Evolutionary conservation across 2,113 vertebrate species (phyloP), one percentile per base, ranked within the genome.

Genomic region (Aythya baeri): DNA sequence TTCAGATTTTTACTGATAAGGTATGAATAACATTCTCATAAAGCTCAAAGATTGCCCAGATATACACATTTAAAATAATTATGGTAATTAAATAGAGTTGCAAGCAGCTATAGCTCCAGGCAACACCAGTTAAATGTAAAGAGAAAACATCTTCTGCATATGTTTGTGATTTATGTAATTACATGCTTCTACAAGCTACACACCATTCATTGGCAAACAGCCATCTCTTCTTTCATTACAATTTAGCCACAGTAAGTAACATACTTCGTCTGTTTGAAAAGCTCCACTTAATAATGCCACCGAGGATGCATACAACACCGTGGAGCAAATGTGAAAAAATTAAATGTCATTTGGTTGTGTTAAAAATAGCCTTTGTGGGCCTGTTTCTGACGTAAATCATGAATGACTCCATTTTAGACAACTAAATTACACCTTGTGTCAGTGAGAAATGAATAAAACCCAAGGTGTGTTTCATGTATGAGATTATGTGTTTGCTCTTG

Each of bases 121-220:
- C 97, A 97, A 93, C 95, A 89, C 77, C 89, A 97, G 95, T 93
- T 92, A 96, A 96, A 96, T 43, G 92, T 87, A 94, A 95, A 97
- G 95, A 95, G 95, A 97, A 97, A 97, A 97, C 95, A 97, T 96
- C 95, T 97, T 96, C 94, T 94, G 97, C 96, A 96, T 95, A 94
- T 97, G 97, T 97, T 97, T 96, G 96, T 97, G 97, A 97, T 97
- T 97, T 96, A 97, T 97, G 96, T 95, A 96, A 93, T 96, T 96
- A 96, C 92, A 96, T 96, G 97, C 95, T 96, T 96, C 94, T 96
- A 95, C 95, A 96, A 97, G 97, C 95, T 93, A 94, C 86, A 90
- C 95, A 96, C 93, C 79, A 96, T 96, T 95, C 85, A 58, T 58
- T 97, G 97, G 97, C 96, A 96, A 96, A 88, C 70, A 91, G 96